Evolutionary conservation across 2,888 invertebrate genomes (phyloP).

Genomic region (Conistra vaccinii): DNA sequence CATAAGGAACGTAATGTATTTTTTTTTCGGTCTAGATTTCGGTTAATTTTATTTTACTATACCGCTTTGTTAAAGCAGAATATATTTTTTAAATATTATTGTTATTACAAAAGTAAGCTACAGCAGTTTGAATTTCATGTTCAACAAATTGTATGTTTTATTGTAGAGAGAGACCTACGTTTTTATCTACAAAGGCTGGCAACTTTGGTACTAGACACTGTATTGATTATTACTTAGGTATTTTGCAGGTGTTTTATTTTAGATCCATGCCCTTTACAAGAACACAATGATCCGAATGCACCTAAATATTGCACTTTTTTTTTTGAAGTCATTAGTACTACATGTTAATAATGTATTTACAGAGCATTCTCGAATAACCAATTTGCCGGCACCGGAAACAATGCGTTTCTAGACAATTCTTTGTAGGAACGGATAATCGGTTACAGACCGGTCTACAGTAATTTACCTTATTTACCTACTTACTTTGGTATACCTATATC

Average conservation of each 20-base stretch:
- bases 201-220: constrained; percentile 41
- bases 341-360: constrained; percentile 25
- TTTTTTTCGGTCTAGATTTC: neutral
- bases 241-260: constrained; percentile 54
- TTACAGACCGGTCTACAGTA: neutral
- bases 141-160: neutral
- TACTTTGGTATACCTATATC: neutral
- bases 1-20: too few species aligned
- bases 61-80: neutral
- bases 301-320: constrained; percentile 8
- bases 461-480: too few species aligned
- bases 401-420: constrained; percentile 45
- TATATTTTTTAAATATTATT: neutral
- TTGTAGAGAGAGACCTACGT: neutral
- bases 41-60: neutral
- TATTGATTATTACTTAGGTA: constrained; percentile 52
- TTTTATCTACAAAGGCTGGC: constrained; percentile 34
- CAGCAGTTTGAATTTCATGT: neutral
- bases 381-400: constrained; percentile 54
- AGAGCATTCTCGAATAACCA: constrained; percentile 23
- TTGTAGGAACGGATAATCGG: neutral
- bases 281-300: constrained; percentile 6
- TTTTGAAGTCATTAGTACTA: neutral
- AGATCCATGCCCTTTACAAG: constrained; percentile 38
- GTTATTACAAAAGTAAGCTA: neutral